Evolutionary conservation across 2,113 vertebrate species (phyloP).

Genomic region (Neomonachus schauinslandi): DNA sequence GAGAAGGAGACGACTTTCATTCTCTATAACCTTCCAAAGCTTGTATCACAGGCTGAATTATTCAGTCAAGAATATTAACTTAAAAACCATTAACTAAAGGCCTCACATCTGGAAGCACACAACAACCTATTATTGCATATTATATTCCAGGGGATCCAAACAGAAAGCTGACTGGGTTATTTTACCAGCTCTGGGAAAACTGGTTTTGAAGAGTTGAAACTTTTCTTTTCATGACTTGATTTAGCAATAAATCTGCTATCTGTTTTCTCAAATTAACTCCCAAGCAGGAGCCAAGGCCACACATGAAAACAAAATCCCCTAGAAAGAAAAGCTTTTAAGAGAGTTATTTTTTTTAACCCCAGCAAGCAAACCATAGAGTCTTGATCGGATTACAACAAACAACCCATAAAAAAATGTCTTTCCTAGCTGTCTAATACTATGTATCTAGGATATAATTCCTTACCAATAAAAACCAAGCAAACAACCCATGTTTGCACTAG

Average conservation of each 20-base stretch:
- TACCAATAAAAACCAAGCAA: background rate
- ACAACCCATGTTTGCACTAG: background rate
- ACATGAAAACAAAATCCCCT: background rate
- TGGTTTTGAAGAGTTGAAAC: background rate
- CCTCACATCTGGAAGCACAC: background rate
- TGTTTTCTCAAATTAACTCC: slow-evolving; percentile 23
- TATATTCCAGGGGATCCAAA: background rate
- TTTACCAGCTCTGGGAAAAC: slow-evolving; percentile 28
- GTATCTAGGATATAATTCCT: background rate
- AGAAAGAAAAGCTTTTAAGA: slow-evolving; percentile 39
- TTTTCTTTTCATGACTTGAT: background rate
- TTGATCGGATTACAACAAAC: slow-evolving; percentile 29
- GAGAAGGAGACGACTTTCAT: background rate
- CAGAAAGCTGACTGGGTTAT: background rate
- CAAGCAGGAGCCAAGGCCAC: background rate
- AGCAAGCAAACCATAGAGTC: background rate
- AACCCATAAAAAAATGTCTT: slow-evolving; percentile 16
- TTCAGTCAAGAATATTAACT: background rate
- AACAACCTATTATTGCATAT: background rate
- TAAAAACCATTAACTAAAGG: background rate
- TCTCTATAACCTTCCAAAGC: background rate
- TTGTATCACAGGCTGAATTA: background rate
- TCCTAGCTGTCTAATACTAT: background rate
- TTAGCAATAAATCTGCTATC: background rate
- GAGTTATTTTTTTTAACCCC: background rate